Base-by-base conservation (phyloP, 1,140 invertebrate genomes). In the Brachionus paranguensis region DNA sequence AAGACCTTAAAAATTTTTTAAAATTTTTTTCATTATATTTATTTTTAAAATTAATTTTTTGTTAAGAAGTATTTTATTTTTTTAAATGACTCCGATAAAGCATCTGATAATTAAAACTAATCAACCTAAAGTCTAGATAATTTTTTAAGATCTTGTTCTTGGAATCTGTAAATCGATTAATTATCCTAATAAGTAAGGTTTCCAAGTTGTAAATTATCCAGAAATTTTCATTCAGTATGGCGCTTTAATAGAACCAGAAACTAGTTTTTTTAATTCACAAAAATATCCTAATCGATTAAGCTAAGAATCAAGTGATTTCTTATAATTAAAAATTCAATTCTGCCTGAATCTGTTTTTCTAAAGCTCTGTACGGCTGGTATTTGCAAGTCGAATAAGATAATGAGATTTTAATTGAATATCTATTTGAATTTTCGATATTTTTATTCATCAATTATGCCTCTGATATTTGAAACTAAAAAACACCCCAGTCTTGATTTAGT, bases 331-430 rank as follows among this genome's bases (percentile, higher is more conserved):
- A 68, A 68, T 33, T 33, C 33, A 41, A 33, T 33, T 68, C 29
- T 60, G 17, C 17, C 65, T 24, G 65, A 68, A 68, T 37, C 65
- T 37, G 65, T 68, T 68, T 68, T 68, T 68, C 33, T 60, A 17
- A 6, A 68, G 3, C 33, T 14, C 33, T 68, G 65, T 68, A 68
- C 27, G 33, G n/a, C 33, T 68, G 53, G n/a, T 68, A 68, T 68
- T 68, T 68, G n/a, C 65, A 68, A 33, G 65, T 14, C 33, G 27
- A 68, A 33, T 72, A 37, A n/a, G 20, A 72, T 72, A 72, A 72
- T 72, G 68, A 72, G 68, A 43, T 72, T 72, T 72, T 72, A 72
- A 72, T 72, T 72, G 17, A 33, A 43, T 41, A 72, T 72, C 68
- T 72, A 72, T 72, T 43, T 43, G 17, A 43, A 37, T 72, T 72